Base-by-base conservation (phyloP, 2,888 invertebrate genomes). In the Caenorhabditis sp. region DNA sequence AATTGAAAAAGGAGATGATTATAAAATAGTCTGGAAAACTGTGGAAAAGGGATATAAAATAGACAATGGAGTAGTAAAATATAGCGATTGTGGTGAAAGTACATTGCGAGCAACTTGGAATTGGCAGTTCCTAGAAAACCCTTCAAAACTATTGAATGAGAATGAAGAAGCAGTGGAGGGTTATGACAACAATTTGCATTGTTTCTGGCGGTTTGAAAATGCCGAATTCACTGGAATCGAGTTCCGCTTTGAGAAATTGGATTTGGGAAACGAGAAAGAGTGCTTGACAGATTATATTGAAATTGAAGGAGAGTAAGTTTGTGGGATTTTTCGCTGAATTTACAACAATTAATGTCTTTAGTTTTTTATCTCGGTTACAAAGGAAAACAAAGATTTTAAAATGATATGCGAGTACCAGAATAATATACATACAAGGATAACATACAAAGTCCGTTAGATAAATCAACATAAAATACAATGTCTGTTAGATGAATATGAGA, bases 251-350 rank as follows among this genome's bases (percentile, higher is more conserved):
- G 80, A 77, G 3, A 68, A 71, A n/a, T 56, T 84, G 25, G 82
- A 85, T 59, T 31, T 85, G 62, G 93, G 94, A 87, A 72, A 86
- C 31, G 59, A 43, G 7, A 53, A 59, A 7, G 62, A 66, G 14
- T 81, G 81, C 38, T 62, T 54, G 4, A 76, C 66, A 49, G 78
- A 81, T 60, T 81, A 76, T 58, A 59, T 76, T 7, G 7, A 20
- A 66, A 2, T 69, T 66, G 62, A n/a, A 58, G 10, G 36, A 59
- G 49, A 67, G 68, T 1, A 58, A 59, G 23, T 68, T 73, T 36
- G n/a, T n/a, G n/a, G n/a, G n/a, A n/a, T n/a, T n/a, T n/a, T n/a
- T n/a, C n/a, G n/a, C n/a, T n/a, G n/a, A n/a, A n/a, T n/a, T n/a
- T n/a, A n/a, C n/a, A n/a, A n/a, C n/a, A n/a, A n/a, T n/a, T n/a